Evolutionary conservation across 2,888 invertebrate species (phyloP), one percentile per base, ranked within the genome.

Genomic region (Megastigmus dorsalis): DNA sequence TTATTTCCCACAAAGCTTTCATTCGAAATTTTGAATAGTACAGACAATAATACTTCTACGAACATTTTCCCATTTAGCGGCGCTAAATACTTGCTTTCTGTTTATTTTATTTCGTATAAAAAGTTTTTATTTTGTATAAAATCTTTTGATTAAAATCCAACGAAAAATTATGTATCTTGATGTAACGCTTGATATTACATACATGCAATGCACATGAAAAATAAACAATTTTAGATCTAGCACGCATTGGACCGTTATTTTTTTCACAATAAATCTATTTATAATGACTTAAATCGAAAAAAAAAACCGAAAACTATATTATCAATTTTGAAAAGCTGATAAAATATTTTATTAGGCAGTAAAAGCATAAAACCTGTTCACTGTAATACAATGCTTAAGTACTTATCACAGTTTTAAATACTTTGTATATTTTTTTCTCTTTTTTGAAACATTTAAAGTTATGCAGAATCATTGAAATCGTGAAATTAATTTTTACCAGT

Each of bases 61-160:
- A 65, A 63, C 57, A 59, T 65, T 55, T 60, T 62, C 20, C 26
- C 33, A 20, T 48, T 62, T 59, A 63, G 48, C 43, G 33, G 30
- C 45, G 18, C 55, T 67, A 41, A n/a, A n/a, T 54, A 33, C 15
- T 30, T 68, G 48, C 36, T 45, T 57, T 65, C 59, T 23, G 55
- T 57, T 63, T 60, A 67, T 33, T 63, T 77, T 73, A 77, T 79
- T n/a, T 80, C 69, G 80, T 81, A 80, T 79, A 81, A 80, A 81
- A 81, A 80, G 72, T 79, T 77, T 79, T 79, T 71, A 71, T 67
- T 78, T 75, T 76, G 80, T 84, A 82, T 80, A 84, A 81, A 83
- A 83, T 80, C 70, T 77, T 74, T 73, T 74, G 79, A 75, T 79
- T 74, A 74, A 76, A 79, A 70, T 76, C 41, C 69, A 70, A 69